Evolutionary conservation across 2,113 vertebrate genomes (phyloP).

Genomic region (Oreochromis aureus): DNA sequence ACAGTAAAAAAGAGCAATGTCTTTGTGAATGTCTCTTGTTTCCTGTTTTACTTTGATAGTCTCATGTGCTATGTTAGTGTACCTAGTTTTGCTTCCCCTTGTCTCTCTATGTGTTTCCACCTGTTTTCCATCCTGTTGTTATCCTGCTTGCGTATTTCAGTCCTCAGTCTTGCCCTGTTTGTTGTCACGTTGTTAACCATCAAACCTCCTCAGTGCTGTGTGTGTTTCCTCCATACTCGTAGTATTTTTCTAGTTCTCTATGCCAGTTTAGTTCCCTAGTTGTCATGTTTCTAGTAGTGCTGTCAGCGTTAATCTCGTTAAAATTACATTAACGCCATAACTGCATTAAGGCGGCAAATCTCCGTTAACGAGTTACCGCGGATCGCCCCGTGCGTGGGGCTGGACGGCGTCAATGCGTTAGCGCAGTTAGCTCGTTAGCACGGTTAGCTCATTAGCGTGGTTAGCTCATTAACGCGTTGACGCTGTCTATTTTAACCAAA

Average conservation of each 20-base stretch:
- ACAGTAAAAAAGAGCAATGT: background rate
- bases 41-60: background rate
- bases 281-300: background rate
- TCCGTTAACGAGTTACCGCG: background rate
- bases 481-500: rapidly evolving
- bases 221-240: rapidly evolving
- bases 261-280: background rate
- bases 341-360: background rate
- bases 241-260: background rate
- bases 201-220: background rate
- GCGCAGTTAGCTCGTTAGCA: background rate
- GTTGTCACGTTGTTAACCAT: background rate
- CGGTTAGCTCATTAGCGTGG: background rate
- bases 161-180: background rate
- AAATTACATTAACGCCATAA: background rate
- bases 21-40: background rate
- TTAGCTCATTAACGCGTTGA: background rate
- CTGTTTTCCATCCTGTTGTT: background rate
- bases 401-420: background rate
- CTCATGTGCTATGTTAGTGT: background rate
- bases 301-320: background rate
- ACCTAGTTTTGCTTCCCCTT: too few species aligned
- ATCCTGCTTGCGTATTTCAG: background rate
- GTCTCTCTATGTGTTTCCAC: background rate
- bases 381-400: background rate